Evolutionary conservation across 2,797 vertebrate genomes (phyloP).

Genomic region (Esox lucius): DNA sequence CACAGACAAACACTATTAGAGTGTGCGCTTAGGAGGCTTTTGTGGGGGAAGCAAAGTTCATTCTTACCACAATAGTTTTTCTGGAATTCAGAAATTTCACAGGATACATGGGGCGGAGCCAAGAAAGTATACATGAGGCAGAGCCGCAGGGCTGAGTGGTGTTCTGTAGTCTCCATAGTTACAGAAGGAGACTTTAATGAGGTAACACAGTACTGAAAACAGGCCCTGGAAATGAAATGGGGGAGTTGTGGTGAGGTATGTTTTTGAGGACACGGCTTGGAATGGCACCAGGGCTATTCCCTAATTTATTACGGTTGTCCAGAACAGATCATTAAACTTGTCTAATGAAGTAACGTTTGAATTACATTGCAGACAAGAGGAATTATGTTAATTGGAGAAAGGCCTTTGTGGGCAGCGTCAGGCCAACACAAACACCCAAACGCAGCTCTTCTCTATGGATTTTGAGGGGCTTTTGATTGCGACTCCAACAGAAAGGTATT

Average conservation of each 20-base stretch:
- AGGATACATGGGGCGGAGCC: slow-evolving; percentile 26
- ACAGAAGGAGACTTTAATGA: slow-evolving; percentile 49
- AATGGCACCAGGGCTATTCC: slow-evolving; percentile 20
- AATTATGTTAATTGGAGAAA: neutral
- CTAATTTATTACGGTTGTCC: slow-evolving; percentile 38
- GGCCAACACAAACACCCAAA: neutral
- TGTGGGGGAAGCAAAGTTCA: slow-evolving; percentile 32
- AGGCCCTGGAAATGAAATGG: slow-evolving; percentile 20
- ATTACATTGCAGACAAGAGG: slow-evolving; percentile 22
- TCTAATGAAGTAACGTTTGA: slow-evolving; percentile 19
- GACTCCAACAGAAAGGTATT: neutral
- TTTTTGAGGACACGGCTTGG: slow-evolving; percentile 11
- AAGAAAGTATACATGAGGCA: neutral
- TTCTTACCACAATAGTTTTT: neutral
- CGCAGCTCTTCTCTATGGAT: neutral
- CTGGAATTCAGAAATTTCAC: slow-evolving; percentile 1
- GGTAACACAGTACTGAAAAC: slow-evolving; percentile 33
- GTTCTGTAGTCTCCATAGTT: slow-evolving; percentile 29
- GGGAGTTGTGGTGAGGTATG: slow-evolving; percentile 28
- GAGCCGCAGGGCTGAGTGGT: neutral
- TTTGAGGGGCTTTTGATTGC: neutral
- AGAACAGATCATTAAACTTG: slow-evolving; percentile 36
- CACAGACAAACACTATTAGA: slow-evolving; percentile 10
- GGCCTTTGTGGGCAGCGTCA: neutral
- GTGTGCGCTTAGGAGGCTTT: slow-evolving; percentile 29